Evolutionary conservation across 2,113 vertebrate genomes (phyloP), one percentile per base, ranked within the genome.

Genomic region (Atherinomorus stipes): DNA sequence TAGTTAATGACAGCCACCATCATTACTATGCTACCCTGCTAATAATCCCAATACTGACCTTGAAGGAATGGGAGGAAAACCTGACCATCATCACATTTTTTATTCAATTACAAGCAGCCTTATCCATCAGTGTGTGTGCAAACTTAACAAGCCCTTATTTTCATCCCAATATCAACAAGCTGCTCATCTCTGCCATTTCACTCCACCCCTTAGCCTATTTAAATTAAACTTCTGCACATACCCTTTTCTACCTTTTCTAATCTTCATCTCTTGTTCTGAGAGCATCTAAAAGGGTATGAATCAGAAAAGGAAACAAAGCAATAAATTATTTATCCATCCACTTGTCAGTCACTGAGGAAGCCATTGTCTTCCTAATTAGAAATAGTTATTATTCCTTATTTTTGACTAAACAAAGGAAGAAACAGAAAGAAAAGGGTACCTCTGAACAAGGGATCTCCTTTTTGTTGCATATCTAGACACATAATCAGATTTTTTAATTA

Each of bases 41-140:
- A 76, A 87, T 89, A 74, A 80, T 81, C 76, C 68, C 42, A 21
- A 69, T 54, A 50, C 67, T 89, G 83, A 93, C 91, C 92, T 93
- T 90, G 88, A 81, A 65, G 60, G 31, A 26, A 67, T 34, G 31
- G 51, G 57, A 42, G 53, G 59, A 66, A 64, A 73, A 76, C 75
- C 25, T 63, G 77, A 56, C 71, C 71, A 80, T 42, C 51, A 45
- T 68, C 15, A 37, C n/a, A 23, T 7, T 38, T 28, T 49, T 22
- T 56, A 67, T 28, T 57, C 13, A 16, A 21, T 31, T 57, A 47
- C 12, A 7, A 68, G 26, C 40, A 5, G 0, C 28, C 38, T 0
- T 51, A 31, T 2, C 11, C 44, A 25, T 9, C n/a, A 18, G 19
- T 51, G 16, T 18, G 19, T 0, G 9, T 51, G 51, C 8, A 13